These are phyloP conservation scores for Thaumetopoea pityocampa DNA, from an alignment of 1,140 invertebrate species.

Conservation along the genomic window DNA sequence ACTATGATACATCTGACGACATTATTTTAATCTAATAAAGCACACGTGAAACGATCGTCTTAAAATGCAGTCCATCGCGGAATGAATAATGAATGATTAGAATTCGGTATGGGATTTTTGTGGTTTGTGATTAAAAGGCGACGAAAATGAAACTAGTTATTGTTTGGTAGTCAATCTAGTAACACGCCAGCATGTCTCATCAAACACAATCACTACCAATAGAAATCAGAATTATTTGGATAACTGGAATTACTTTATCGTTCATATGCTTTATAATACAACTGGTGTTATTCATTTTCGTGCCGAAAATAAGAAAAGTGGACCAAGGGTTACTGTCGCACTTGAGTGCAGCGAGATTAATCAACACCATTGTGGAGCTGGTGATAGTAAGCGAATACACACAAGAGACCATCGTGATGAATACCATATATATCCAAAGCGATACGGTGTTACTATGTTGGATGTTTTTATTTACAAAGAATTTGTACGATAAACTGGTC, in stretches of 20 bases:
- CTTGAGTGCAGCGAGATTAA: slow-evolving; percentile 15
- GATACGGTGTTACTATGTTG: slow-evolving; percentile 20
- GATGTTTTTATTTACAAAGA: slow-evolving; percentile 30
- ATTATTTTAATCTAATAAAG: too few species aligned
- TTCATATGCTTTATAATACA: slow-evolving; percentile 12
- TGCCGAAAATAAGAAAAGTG: slow-evolving; percentile 15
- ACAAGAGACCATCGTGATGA: neutral
- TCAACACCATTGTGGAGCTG: slow-evolving; percentile 21
- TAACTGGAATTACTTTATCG: slow-evolving; percentile 19
- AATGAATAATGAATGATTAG: too few species aligned
- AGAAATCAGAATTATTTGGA: slow-evolving; percentile 11
- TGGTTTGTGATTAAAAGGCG: too few species aligned
- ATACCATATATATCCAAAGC: slow-evolving; percentile 3
- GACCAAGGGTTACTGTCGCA: slow-evolving; percentile 24
- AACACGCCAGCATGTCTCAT: too few species aligned
- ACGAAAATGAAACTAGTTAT: too few species aligned
- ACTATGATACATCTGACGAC: too few species aligned
- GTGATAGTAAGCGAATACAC: neutral
- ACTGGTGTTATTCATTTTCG: slow-evolving; percentile 9
- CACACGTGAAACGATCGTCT: too few species aligned
- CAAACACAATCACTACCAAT: too few species aligned
- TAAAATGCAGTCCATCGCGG: too few species aligned
- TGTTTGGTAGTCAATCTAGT: too few species aligned
- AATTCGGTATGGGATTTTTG: too few species aligned
- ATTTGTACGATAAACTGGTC: slow-evolving; percentile 30